A percentile compares a stretch with the other conserved stretches of the same genome.
Conservation (phyloP, 2,888 invertebrate species). For the Lepidocyrtinus sp. region DNA sequence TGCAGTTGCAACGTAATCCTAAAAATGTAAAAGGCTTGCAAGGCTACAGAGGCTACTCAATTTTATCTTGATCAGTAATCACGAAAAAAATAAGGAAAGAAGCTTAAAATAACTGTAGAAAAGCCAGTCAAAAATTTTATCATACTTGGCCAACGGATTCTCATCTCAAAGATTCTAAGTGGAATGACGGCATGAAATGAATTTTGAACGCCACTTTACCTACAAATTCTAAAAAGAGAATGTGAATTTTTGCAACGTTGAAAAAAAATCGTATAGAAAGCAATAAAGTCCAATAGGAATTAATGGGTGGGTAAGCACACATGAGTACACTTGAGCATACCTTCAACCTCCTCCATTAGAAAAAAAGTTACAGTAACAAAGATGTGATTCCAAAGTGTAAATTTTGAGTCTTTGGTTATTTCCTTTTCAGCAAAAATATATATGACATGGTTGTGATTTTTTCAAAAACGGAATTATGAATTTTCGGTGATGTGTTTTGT, state of each 20-base stretch:
- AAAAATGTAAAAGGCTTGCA: too few relatives aligned
- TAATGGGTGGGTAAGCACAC: background rate
- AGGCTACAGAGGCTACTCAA: background rate
- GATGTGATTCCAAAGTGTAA: background rate
- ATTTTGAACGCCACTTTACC: conserved; percentile 48
- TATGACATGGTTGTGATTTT: background rate
- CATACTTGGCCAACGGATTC: background rate
- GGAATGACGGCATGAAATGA: conserved; percentile 49
- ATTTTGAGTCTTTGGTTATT: background rate
- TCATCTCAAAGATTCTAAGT: background rate
- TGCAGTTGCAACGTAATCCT: background rate
- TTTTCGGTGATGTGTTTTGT: too few relatives aligned
- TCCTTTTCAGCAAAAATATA: background rate
- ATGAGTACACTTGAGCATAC: background rate
- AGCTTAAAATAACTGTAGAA: conserved; percentile 4
- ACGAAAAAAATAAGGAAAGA: conserved; percentile 5
- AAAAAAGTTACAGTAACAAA: background rate
- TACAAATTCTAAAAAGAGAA: background rate
- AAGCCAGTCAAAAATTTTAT: background rate
- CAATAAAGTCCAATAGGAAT: background rate
- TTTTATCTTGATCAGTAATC: background rate
- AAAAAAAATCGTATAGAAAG: background rate
- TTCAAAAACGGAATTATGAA: too few relatives aligned
- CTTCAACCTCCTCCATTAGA: background rate
- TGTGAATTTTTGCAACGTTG: background rate